Base-by-base conservation (phyloP, 2,797 vertebrate genomes). In the Sus cebifrons region DNA sequence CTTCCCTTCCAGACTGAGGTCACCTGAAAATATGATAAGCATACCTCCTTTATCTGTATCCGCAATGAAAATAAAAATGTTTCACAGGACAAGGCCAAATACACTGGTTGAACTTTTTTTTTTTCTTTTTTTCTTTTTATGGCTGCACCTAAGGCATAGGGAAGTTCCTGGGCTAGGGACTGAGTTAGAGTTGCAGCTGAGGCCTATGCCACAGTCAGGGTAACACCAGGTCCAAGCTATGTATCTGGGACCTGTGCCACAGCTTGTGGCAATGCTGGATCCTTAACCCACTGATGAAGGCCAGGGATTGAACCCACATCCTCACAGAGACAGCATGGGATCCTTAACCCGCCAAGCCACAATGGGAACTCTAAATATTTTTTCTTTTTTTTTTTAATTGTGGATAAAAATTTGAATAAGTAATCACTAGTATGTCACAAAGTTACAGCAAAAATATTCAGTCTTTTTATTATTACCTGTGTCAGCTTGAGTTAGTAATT, bases 21-120 rank as follows among this genome's bases (percentile, higher is more conserved):
- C 84, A 85, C 49, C 84, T 68, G 65, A 70, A 73, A 90, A 86
- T 91, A 15, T 74, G 36, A 96, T 96, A 94, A 95, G 49, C 60
- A 67, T n/a, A 40, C 17, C 15, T 86, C 75, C 74, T 95, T 95
- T 94, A 86, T 95, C 89, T 84, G 25, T 77, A 40, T 85, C 21
- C 6, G 60, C 52, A 11, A n/a, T 15, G 4, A 56, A 88, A 73
- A 96, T 82, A 94, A 91, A 85, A 49, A 29, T 40, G 6, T 78
- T 77, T 87, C 82, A 36, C 20, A 79, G 32, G 10, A 86, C 14
- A 91, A 87, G n/a, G 58, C 36, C 70, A 91, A 73, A 85, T 64
- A 83, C 20, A 44, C 1, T 52, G n/a, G 14, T 23, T 70, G 12
- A 4, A 36, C 7, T 12, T 71, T 17, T 64, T 67, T 67, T 36